phyloP scores from a whole-genome alignment of 2,797 vertebrate genomes.

The Emydoidea blandingii region DNA sequence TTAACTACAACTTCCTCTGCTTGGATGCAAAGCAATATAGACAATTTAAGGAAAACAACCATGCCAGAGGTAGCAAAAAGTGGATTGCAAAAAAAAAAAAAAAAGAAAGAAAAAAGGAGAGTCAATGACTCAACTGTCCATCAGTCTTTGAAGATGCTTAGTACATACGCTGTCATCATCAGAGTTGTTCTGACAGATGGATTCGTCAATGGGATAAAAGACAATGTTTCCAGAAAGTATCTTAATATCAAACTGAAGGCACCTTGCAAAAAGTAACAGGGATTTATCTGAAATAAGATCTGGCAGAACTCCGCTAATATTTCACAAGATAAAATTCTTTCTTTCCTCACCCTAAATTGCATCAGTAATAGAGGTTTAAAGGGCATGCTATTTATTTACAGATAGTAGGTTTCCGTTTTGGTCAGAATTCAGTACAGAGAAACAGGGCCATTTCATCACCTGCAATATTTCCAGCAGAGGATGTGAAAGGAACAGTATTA shows the following conservation, averaged over 20 bases:
- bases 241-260: conserved; percentile 24
- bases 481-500: not conserved
- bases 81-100: not conserved
- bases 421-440: not conserved
- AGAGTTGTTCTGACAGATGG: conserved; percentile 44
- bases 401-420: conserved; percentile 27
- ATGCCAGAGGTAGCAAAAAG: not conserved
- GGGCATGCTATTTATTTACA: conserved; percentile 61
- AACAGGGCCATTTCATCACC: not conserved
- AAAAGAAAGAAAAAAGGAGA: not conserved
- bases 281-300: conserved; percentile 63
- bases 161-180: not conserved
- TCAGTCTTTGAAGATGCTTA: conserved; percentile 41
- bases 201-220: conserved; percentile 37
- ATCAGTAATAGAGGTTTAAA: conserved; percentile 57
- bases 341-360: conserved; percentile 45
- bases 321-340: conserved; percentile 45
- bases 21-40: not conserved
- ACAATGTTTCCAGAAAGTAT: conserved; percentile 52
- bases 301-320: conserved; percentile 40
- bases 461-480: not conserved
- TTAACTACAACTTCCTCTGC: not conserved
- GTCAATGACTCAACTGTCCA: not conserved
- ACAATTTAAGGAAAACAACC: not conserved
- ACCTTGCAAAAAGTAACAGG: not conserved